phyloP scores from a whole-genome alignment of 1,140 invertebrate genomes.

The Dendroctonus valens region DNA sequence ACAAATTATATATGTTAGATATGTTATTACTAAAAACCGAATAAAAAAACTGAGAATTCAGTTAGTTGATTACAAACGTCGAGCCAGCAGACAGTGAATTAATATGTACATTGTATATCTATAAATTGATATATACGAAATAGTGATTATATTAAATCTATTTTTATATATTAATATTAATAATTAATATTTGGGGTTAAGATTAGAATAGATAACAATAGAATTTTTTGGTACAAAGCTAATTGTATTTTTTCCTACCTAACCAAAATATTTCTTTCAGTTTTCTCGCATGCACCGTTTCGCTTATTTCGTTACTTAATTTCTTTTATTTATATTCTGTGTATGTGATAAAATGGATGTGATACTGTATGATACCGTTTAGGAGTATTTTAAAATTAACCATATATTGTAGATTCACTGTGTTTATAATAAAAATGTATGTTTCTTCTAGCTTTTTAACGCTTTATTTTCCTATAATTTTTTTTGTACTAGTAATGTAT shows the following conservation, averaged over 20 bases:
- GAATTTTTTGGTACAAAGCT: conserved; percentile 38
- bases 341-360: conserved; percentile 45
- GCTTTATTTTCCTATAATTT: conserved; percentile 8
- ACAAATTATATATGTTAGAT: conserved; percentile 7
- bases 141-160: conserved; percentile 40
- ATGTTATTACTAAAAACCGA: conserved; percentile 6
- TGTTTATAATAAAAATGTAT: conserved; percentile 36
- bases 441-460: conserved; percentile 19
- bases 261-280: conserved; percentile 27
- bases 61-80: background rate
- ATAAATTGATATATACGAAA: background rate
- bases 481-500: background rate
- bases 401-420: conserved; percentile 35
- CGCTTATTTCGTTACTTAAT: conserved; percentile 36
- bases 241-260: conserved; percentile 26
- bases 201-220: conserved; percentile 31
- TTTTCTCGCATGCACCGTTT: conserved; percentile 34
- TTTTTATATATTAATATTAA: conserved; percentile 41
- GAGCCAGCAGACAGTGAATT: background rate
- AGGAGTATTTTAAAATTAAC: conserved; percentile 40
- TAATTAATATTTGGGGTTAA: conserved; percentile 35
- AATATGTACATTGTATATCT: no score
- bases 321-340: conserved; percentile 41
- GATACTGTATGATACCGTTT: conserved; percentile 39
- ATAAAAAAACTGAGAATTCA: background rate